Conservation (phyloP, 1,140 invertebrate genomes). For the Leguminivora glycinivorella region DNA sequence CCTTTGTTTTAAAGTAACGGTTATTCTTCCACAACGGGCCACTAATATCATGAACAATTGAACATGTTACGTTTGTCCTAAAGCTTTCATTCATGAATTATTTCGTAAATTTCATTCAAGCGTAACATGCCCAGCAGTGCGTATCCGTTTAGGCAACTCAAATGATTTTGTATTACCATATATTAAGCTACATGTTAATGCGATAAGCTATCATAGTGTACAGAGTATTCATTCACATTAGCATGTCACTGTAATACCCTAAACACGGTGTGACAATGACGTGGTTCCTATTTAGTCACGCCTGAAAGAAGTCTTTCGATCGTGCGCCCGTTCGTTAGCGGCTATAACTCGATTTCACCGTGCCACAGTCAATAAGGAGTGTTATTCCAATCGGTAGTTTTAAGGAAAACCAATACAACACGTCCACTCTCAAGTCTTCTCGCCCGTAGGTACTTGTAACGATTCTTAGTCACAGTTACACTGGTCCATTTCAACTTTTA, state of each 20-base stretch:
- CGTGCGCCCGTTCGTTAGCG: background rate
- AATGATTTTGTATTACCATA: no score
- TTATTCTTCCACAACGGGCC: no score
- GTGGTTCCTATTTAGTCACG: background rate
- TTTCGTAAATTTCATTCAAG: background rate
- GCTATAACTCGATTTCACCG: slow-evolving; percentile 2
- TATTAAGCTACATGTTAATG: no score
- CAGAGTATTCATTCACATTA: background rate
- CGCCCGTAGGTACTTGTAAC: background rate
- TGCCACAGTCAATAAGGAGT: background rate
- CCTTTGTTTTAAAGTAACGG: no score
- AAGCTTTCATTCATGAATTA: background rate
- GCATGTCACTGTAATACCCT: background rate
- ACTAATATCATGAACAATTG: no score
- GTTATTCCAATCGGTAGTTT: background rate
- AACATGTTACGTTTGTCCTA: background rate
- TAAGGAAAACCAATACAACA: background rate
- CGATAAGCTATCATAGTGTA: background rate
- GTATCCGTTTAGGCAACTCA: no score
- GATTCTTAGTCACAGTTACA: background rate
- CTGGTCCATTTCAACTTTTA: background rate
- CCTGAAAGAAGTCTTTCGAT: background rate
- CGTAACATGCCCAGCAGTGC: background rate
- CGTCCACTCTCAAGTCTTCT: background rate
- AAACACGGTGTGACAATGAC: background rate